phyloP scores from a whole-genome alignment of 1,140 invertebrate genomes.

The Heliconius hermathena region DNA sequence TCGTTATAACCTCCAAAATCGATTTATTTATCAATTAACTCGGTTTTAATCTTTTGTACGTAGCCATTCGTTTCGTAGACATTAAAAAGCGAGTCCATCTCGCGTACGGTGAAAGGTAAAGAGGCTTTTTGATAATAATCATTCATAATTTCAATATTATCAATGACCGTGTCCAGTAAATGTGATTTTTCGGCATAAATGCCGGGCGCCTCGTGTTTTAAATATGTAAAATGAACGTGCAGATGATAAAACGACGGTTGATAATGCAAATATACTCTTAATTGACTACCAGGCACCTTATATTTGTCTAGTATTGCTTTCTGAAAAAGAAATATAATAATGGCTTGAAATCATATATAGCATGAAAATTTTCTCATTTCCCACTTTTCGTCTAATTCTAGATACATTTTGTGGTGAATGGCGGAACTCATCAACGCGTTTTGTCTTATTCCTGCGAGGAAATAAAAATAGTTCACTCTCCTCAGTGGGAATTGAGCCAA shows the following conservation, averaged over 20 bases:
- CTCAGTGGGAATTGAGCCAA: no score
- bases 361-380: no score
- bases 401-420: no score
- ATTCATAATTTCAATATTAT: constrained; percentile 91
- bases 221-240: constrained; percentile 95
- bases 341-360: no score
- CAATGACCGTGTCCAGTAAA: constrained; percentile 93
- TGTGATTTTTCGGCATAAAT: constrained; percentile 92
- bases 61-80: constrained; percentile 75
- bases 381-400: no score
- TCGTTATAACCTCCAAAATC: background rate
- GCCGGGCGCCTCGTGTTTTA: constrained; percentile 91
- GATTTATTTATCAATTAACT: constrained; percentile 67
- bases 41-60: constrained; percentile 61
- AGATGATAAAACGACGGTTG: constrained; percentile 98
- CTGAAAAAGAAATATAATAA: constrained; percentile 74
- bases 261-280: constrained; percentile 96
- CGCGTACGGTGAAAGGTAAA: constrained; percentile 87
- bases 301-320: constrained; percentile 91
- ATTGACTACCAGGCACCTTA: constrained; percentile 85
- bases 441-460: no score
- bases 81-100: constrained; percentile 83
- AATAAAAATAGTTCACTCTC: no score
- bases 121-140: constrained; percentile 93
- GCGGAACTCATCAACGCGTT: no score